Evolutionary conservation across 2,113 vertebrate species (phyloP), one percentile per base, ranked within the genome.

Genomic region (Phalacrocorax brasilianus): DNA sequence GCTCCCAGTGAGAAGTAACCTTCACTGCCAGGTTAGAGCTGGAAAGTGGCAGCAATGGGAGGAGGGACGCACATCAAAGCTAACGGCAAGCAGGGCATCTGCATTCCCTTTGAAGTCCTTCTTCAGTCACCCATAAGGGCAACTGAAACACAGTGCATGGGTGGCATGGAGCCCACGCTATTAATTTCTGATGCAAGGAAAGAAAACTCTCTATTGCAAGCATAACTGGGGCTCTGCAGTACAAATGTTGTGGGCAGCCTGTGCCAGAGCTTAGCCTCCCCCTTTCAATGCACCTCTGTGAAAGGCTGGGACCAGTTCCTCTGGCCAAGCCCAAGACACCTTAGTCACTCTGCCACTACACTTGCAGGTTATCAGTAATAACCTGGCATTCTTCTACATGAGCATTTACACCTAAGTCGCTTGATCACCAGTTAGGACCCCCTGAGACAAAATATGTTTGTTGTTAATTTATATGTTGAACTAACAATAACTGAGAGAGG

Each of bases 191-290:
- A 42, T 38, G 33, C 0, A 2, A 77, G 20, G 38, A 38, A 85
- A 72, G 40, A 66, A 84, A 85, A 67, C 28, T 38, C 38, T 32
- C 20, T 32, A 18, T 38, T 21, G 22, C 21, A 66, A 45, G 35
- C 3, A 35, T 21, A 61, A 84, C 38, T 0, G 0, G 33, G 42
- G 23, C 18, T 59, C 32, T 1, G 1, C 12, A 8, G 22, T 56
- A 65, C 19, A 38, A 68, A 17, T 0, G 3, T 19, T 55, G 27
- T n/a, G 30, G 53, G 33, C 44, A 92, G 22, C 33, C 50, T 50
- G 14, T 44, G 32, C n/a, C 61, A 70, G 23, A 85, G 32, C 23
- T 53, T 38, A 52, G 30, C 13, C 11, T 28, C 14, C 9, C 4
- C 4, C 5, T 44, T 38, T 32, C 0, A 1, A 52, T 9, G 21